Conservation (phyloP, 2,797 vertebrate genomes). For the Poecilia wingei region DNA sequence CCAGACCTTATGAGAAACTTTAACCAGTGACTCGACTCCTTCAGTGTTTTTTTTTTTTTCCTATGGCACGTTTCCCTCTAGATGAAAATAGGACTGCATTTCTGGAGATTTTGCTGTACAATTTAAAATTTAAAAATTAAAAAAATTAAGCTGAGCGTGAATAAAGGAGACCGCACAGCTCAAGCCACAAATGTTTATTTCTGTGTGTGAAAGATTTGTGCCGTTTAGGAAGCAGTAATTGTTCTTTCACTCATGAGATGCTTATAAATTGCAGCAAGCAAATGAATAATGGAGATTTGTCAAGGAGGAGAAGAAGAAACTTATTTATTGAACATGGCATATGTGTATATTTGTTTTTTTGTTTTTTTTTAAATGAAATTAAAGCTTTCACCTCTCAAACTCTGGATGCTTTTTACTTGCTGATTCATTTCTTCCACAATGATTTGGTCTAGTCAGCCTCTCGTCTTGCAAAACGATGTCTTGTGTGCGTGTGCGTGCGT, state of each 20-base stretch:
- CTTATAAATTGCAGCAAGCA: constrained; percentile 55
- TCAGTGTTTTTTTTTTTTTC: constrained; percentile 3
- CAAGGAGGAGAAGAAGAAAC: constrained; percentile 33
- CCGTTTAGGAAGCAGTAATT: constrained; percentile 32
- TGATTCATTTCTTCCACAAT: not conserved
- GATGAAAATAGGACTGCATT: constrained; percentile 7
- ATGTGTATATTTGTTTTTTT: constrained; percentile 76
- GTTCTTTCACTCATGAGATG: constrained; percentile 28
- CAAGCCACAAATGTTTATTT: constrained; percentile 52
- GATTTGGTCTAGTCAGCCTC: not conserved
- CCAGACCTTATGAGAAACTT: constrained; percentile 27
- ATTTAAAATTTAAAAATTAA: constrained; percentile 22
- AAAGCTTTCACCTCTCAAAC: constrained; percentile 66
- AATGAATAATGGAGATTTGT: constrained; percentile 47
- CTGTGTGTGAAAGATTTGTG: constrained; percentile 58
- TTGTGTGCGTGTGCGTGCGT: not conserved
- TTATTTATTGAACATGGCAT: constrained; percentile 78
- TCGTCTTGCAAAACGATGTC: not conserved
- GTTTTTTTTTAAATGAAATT: constrained; percentile 72
- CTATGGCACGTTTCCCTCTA: constrained; percentile 1
- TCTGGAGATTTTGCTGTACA: constrained; percentile 46
- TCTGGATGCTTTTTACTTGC: constrained; percentile 2
- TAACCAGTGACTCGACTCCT: constrained; percentile 12
- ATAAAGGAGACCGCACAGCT: constrained; percentile 10
- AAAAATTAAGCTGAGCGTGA: constrained; percentile 19